A percentile compares a stretch with the other conserved stretches of the same genome.
Evolutionary conservation across 1,140 invertebrate genomes (phyloP).

Genomic region (Diuraphis noxia): DNA sequence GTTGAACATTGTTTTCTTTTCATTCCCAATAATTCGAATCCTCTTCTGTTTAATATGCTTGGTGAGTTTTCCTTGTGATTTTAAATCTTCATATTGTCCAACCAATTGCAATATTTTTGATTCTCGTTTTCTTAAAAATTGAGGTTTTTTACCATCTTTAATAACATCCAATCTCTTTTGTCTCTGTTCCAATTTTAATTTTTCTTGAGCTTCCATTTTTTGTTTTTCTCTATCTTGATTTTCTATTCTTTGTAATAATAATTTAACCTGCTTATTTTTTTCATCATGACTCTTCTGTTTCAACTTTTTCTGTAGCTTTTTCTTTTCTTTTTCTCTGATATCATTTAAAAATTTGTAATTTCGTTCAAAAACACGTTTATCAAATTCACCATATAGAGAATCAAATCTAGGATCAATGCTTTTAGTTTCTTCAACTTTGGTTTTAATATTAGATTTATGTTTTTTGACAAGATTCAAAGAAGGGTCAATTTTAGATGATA

Average conservation of each 20-base stretch:
- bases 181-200: constrained; percentile 15
- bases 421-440: constrained; percentile 3
- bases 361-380: constrained; percentile 34
- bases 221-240: constrained; percentile 44
- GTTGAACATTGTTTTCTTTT: constrained; percentile 34
- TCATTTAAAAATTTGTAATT: constrained; percentile 37
- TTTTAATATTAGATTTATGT: background rate
- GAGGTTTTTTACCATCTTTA: constrained; percentile 45
- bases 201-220: constrained; percentile 23
- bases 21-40: constrained; percentile 10
- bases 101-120: constrained; percentile 43
- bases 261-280: constrained; percentile 10
- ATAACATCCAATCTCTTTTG: constrained; percentile 1
- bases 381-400: constrained; percentile 46
- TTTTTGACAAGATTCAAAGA: constrained; percentile 16
- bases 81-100: constrained; percentile 37
- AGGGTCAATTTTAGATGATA: constrained; percentile 30
- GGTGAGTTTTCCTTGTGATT: constrained; percentile 34
- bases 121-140: constrained; percentile 42
- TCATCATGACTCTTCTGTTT: background rate
- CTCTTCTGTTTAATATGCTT: constrained; percentile 43
- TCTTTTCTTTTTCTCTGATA: constrained; percentile 23
- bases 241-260: constrained; percentile 45
- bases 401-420: constrained; percentile 48
- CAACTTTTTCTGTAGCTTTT: constrained; percentile 22